Base-by-base conservation (phyloP, 2,888 invertebrate genomes). In the Helicoverpa assulta region DNA sequence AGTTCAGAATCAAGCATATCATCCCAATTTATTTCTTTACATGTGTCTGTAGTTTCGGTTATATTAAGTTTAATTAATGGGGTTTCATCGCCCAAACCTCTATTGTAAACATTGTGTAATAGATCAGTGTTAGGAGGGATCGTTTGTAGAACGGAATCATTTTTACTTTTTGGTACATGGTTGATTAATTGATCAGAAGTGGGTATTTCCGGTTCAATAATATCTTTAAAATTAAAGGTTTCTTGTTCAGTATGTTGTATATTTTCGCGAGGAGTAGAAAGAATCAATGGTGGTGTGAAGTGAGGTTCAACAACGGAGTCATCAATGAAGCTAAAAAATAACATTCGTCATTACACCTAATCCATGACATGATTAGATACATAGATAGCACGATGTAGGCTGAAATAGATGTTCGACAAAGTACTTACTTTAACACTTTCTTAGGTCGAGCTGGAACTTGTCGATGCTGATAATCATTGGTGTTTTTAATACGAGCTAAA, bases 1-100 rank as follows among this genome's bases (percentile, higher is more conserved):
- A 93, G 73, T 67, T 93, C 90, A 26, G 84, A 83, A 78, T 93
- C 93, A 78, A 94, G 89, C 89, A 94, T 92, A 57, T 93, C 84
- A 70, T 88, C 81, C 94, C 93, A 93, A 56, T 86, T 73, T 7
- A 91, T 77, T 47, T 83, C 61, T 5, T 68, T 54, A 47, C 40
- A 60, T 21, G 40, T 37, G n/a, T 37, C 54, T 10, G 7, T 40
- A 21, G 29, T 60, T 37, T 18, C 18, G 8, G 26, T 53, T 12
- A 19, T 1, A 29, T 19, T 59, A 26, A 56, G 56, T 21, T 62
- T 53, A 19, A 59, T 37, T 1, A 53, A 19, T 26, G 19, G 10
- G 18, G 5, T 53, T 26, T 67, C 55, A 47, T 70, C 33, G 66
- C 61, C 33, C 14, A n/a, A 40, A 7, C 52, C 2, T 58, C 37